phyloP scores from a whole-genome alignment of 2,888 invertebrate genomes.

The Hofmannophila pseudospretella region DNA sequence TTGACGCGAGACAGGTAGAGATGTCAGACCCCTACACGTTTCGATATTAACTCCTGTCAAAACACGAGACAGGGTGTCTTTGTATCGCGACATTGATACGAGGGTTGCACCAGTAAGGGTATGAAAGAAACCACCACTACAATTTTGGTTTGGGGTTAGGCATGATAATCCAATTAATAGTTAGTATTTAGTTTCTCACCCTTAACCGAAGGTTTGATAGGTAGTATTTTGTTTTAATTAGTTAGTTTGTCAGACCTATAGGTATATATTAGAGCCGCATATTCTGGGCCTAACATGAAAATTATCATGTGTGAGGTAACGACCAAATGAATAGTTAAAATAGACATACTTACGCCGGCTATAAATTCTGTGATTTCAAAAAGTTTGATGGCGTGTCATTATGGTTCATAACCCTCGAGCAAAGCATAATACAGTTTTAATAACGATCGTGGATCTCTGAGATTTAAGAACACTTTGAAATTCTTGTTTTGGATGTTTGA shows the following conservation, averaged over 20 bases:
- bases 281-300: too few species aligned
- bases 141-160: conserved; percentile 31
- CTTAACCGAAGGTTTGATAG: too few species aligned
- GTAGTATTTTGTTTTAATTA: too few species aligned
- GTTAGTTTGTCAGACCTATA: too few species aligned
- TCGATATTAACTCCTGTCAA: conserved; percentile 70
- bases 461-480: too few species aligned
- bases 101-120: conserved; percentile 27
- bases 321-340: conserved; percentile 2
- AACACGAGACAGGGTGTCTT: conserved; percentile 48
- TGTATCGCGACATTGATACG: conserved; percentile 55
- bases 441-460: conserved; percentile 13
- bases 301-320: too few species aligned
- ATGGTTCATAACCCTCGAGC: conserved; percentile 35
- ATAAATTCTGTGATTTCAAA: conserved; percentile 27
- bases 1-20: conserved; percentile 46
- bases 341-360: neutral
- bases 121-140: conserved; percentile 20
- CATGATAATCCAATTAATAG: conserved; percentile 45
- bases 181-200: too few species aligned
- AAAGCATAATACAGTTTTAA: conserved; percentile 46
- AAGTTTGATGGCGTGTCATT: conserved; percentile 44
- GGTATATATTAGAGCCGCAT: too few species aligned
- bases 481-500: too few species aligned
- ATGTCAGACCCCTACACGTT: conserved; percentile 36